Evolutionary conservation across 2,113 vertebrate genomes (phyloP).

Genomic region (Stegastes partitus): DNA sequence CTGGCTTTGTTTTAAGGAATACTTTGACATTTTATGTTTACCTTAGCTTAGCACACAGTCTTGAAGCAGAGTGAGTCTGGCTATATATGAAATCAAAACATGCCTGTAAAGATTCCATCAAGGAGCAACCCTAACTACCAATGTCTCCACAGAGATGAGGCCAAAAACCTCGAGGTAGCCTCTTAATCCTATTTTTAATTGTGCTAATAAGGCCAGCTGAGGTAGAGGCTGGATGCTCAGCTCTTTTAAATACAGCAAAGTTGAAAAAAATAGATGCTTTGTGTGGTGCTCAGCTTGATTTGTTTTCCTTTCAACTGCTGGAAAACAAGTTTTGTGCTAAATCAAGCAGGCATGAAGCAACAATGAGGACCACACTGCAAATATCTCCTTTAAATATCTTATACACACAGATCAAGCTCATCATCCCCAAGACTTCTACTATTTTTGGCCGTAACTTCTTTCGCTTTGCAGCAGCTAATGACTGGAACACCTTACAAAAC

Average conservation of each 20-base stretch:
- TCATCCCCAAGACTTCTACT: no score
- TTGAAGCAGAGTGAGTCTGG: neutral
- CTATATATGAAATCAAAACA: neutral
- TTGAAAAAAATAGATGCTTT: neutral
- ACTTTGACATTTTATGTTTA: neutral
- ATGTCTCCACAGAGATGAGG: neutral
- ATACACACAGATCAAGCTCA: no score
- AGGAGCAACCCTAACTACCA: neutral
- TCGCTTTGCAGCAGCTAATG: no score
- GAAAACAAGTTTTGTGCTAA: neutral
- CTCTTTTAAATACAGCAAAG: neutral
- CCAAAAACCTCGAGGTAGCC: neutral
- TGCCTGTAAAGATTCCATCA: no score
- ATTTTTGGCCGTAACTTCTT: no score
- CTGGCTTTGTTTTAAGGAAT: neutral
- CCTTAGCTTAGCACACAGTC: neutral
- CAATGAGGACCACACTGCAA: no score
- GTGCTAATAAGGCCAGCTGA: neutral
- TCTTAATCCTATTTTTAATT: slow-evolving; percentile 17
- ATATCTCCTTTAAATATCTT: no score
- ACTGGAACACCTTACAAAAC: no score
- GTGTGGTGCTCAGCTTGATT: neutral
- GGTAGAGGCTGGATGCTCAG: neutral
- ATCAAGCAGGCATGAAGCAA: neutral
- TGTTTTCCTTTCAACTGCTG: neutral